phyloP scores from a whole-genome alignment of 2,797 vertebrate genomes.

The Astyanax mexicanus region DNA sequence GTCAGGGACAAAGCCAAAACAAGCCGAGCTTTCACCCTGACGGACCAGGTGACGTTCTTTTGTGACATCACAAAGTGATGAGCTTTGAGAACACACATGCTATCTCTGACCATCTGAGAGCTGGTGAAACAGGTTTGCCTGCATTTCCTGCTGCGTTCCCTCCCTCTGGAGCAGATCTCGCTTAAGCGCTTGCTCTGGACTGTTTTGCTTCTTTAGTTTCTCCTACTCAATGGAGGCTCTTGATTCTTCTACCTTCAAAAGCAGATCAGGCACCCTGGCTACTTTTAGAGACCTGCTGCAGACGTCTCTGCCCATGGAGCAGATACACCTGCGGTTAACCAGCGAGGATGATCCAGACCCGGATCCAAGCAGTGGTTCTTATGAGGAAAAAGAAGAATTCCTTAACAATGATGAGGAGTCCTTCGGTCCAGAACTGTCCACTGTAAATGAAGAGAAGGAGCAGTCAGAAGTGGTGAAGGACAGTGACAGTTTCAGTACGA shows the following conservation, averaged over 20 bases:
- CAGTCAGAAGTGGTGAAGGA: slow-evolving; percentile 13
- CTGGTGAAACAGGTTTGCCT: slow-evolving; percentile 74
- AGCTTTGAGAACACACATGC: slow-evolving; percentile 40
- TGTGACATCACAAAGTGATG: slow-evolving; percentile 53
- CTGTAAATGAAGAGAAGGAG: slow-evolving; percentile 28
- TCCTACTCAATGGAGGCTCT: slow-evolving; percentile 33
- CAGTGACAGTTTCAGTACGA: slow-evolving; percentile 2
- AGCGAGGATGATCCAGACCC: neutral
- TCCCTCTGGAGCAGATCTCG: slow-evolving; percentile 26
- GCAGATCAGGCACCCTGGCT: neutral
- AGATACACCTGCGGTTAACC: slow-evolving; percentile 17
- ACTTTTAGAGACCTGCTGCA: slow-evolving; percentile 17
- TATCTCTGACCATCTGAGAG: slow-evolving; percentile 34
- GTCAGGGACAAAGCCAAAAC: slow-evolving; percentile 45
- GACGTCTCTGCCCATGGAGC: slow-evolving; percentile 3
- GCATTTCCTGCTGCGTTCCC: slow-evolving; percentile 62
- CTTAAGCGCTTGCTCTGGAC: neutral
- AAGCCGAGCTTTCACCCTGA: slow-evolving; percentile 32
- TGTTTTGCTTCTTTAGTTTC: neutral
- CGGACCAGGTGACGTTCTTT: slow-evolving; percentile 56
- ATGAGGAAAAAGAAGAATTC: slow-evolving; percentile 4
- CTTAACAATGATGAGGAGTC: neutral
- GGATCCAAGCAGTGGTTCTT: neutral
- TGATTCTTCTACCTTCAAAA: neutral
- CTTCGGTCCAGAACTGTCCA: neutral